Evolutionary conservation across 2,888 invertebrate genomes (phyloP).

Genomic region (Pandemis heparana): DNA sequence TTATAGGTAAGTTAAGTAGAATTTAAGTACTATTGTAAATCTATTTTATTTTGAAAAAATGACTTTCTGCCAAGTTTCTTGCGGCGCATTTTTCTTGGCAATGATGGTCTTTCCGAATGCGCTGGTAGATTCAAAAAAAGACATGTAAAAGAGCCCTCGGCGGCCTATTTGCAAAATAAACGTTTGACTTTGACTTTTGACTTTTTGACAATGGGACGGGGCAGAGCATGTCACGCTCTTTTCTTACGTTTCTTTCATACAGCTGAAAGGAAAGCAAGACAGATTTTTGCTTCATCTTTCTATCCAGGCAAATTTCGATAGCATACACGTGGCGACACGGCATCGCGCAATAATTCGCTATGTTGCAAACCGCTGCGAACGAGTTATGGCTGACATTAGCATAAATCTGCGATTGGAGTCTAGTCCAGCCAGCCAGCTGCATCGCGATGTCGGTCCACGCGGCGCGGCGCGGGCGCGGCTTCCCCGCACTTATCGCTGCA

Average conservation of each 20-base stretch:
- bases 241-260: not conserved
- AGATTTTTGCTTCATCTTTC: not conserved
- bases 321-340: not conserved
- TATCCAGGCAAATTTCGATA: not conserved
- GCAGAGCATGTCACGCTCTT: not conserved
- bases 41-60: no score
- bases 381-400: not conserved
- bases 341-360: not conserved
- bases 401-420: not conserved
- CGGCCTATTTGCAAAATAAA: no score
- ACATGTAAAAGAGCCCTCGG: no score
- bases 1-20: no score
- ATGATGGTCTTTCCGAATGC: no score
- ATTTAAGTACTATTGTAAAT: no score
- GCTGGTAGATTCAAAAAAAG: no score
- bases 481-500: constrained; percentile 19
- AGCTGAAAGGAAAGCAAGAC: not conserved
- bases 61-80: no score
- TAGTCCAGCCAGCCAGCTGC: not conserved
- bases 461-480: not conserved
- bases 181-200: no score
- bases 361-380: not conserved
- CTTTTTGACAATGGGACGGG: no score
- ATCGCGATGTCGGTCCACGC: not conserved
- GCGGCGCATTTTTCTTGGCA: no score